Percentiles rank a stretch among this genome's conserved stretches.
Conservation (phyloP, 2,888 invertebrate genomes). For the Nemurella pictetii region DNA sequence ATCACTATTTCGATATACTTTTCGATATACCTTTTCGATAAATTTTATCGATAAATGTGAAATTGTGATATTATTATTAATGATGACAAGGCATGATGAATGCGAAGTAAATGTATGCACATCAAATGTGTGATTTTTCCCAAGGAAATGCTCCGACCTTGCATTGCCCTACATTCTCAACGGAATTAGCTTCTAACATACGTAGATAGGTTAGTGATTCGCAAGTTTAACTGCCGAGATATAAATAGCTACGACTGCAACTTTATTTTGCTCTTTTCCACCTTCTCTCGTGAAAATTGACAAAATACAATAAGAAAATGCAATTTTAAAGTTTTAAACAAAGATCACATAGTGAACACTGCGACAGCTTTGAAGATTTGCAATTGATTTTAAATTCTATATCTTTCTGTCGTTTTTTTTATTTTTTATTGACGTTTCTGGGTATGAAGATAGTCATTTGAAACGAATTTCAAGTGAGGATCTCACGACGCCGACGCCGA, state of each 20-base stretch:
- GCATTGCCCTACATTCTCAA: neutral
- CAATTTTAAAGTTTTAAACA: neutral
- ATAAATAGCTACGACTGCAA: neutral
- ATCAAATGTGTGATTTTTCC: neutral
- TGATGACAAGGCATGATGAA: neutral
- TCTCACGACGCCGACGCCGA: too few relatives aligned
- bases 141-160: neutral
- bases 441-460: neutral
- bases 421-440: too few relatives aligned
- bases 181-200: neutral
- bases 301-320: neutral
- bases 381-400: neutral
- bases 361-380: neutral
- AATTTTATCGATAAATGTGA: neutral
- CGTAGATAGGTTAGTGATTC: neutral
- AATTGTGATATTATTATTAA: neutral
- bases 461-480: neutral
- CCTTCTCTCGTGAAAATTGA: neutral
- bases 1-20: neutral
- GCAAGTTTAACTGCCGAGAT: neutral
- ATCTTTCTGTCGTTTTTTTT: too few relatives aligned
- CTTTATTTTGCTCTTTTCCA: neutral
- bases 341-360: neutral
- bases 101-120: neutral
- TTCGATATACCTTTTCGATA: neutral